Evolutionary conservation across 2,113 vertebrate genomes (phyloP).

Genomic region (Calyptommatus sinebrachiatus): DNA sequence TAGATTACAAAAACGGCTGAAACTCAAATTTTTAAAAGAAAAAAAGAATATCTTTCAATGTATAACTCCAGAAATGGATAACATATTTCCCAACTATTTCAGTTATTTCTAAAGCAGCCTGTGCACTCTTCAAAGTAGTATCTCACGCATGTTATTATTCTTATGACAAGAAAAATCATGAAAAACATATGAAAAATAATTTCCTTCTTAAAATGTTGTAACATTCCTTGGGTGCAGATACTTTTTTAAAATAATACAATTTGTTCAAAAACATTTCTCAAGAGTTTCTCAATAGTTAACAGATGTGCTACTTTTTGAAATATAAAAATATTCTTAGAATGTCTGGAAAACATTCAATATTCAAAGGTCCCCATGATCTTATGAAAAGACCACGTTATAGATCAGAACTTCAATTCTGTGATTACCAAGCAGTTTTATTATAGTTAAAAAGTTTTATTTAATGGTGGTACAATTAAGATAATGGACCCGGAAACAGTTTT

Average conservation of each 20-base stretch:
- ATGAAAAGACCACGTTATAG: slow-evolving; percentile 30
- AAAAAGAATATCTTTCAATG: neutral
- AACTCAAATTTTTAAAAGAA: neutral
- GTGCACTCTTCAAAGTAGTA: neutral
- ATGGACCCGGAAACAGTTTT: neutral
- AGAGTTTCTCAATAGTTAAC: slow-evolving; percentile 6
- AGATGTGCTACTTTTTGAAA: slow-evolving; percentile 25
- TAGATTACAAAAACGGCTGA: neutral
- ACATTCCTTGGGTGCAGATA: slow-evolving; percentile 14
- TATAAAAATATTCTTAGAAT: slow-evolving; percentile 25
- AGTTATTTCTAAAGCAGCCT: neutral
- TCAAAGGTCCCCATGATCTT: slow-evolving; percentile 38
- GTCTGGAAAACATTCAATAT: slow-evolving; percentile 28
- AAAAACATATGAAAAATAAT: slow-evolving; percentile 41
- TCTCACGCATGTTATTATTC: slow-evolving; percentile 16
- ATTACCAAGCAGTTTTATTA: slow-evolving; percentile 26
- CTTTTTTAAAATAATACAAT: neutral
- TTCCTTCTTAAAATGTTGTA: neutral
- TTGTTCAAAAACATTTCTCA: slow-evolving; percentile 10
- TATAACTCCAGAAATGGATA: neutral
- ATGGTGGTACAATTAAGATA: slow-evolving; percentile 3
- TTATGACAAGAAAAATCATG: slow-evolving; percentile 22
- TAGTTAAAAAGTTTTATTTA: slow-evolving; percentile 40
- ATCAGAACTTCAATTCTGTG: slow-evolving; percentile 7
- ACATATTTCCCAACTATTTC: neutral